Conservation (phyloP, 2,113 vertebrate genomes). For the Suncus etruscus region DNA sequence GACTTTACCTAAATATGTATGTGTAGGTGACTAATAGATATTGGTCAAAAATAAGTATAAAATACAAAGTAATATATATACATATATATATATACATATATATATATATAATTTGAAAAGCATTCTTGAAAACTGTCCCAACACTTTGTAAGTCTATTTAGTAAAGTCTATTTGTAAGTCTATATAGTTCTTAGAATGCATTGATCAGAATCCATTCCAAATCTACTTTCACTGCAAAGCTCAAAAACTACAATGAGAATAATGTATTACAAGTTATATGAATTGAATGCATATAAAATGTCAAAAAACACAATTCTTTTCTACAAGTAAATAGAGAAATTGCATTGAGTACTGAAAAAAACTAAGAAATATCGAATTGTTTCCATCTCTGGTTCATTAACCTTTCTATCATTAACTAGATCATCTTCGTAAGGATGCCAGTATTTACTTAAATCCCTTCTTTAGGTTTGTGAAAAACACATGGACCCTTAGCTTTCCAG, state of each 20-base stretch:
- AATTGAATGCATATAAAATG: background rate
- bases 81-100: no score
- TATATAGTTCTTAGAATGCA: background rate
- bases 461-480: background rate
- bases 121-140: no score
- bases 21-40: accelerated
- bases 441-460: background rate
- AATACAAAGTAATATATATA: background rate
- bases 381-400: background rate
- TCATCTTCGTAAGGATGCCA: background rate
- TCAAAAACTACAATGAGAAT: background rate
- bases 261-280: background rate
- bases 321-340: background rate
- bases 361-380: background rate
- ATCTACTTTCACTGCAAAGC: accelerated
- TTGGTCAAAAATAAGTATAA: background rate
- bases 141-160: no score
- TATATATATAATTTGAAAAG: no score
- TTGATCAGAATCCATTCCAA: slow-evolving; percentile 14
- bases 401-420: background rate
- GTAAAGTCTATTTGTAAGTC: background rate
- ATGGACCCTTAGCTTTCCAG: background rate
- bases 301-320: background rate
- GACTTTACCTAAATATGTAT: background rate
- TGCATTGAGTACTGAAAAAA: background rate